Base-by-base conservation (phyloP, 1,140 invertebrate species). In the Drosophila repletoides region DNA sequence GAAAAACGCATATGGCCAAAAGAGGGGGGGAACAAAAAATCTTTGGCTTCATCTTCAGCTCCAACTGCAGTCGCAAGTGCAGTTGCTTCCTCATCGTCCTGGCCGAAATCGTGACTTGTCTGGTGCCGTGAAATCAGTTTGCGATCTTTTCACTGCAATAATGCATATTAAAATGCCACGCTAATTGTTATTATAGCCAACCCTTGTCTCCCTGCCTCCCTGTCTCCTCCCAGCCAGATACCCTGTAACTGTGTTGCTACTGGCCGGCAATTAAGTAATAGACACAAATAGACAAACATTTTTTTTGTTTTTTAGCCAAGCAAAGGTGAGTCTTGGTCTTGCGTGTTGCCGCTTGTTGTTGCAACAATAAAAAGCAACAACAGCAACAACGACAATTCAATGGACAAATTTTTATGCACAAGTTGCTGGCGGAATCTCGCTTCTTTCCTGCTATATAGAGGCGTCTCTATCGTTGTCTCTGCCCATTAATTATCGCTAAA, bases 111-210 rank as follows among this genome's bases (percentile, higher is more conserved):
- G 80, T 86, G 80, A 86, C 80, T 86, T 55, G 51, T 77, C 64
- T 60, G 67, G 15, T 24, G 66, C 71, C 51, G 76, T 31, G 81
- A 70, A 86, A 86, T 86, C 81, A 64, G 80, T 80, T 72, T 86
- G 67, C 75, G 81, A 86, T 86, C 80, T 86, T 73, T 76, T 86
- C 71, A 61, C 81, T 53, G 56, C 73, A 77, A 83, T 84, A 84
- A 84, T 84, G 80, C 81, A 86, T 87, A 86, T 86, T 87, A 86
- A 86, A 86, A 86, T 86, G 80, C 80, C 80, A 86, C 59, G 81
- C 80, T 86, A 86, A 86, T 86, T 86, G 80, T 86, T 87, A 80
- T 86, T 86, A 56, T 73, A 64, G 75, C 15, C 41, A 59, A 53
- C 19, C 43, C 29, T 21, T 5, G 10, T 36, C 40, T 41, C 14